These are phyloP conservation scores for Ellobius talpinus DNA, from an alignment of 2,113 vertebrate genomes.

Conservation along the genomic window DNA sequence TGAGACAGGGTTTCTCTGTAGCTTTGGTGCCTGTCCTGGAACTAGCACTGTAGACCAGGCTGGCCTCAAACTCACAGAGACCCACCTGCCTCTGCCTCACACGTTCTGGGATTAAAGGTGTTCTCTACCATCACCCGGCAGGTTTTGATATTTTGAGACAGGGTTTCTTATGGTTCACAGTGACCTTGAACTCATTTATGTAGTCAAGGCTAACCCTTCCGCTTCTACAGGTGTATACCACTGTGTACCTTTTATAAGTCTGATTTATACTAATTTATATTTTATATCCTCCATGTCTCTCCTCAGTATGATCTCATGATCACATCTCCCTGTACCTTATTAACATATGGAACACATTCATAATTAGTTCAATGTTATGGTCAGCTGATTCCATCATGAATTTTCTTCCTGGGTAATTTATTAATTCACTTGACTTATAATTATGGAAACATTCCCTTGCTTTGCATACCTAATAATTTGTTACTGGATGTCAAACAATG, in stretches of 20 bases:
- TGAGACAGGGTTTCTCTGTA: neutral
- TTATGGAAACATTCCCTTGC: neutral
- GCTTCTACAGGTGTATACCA: neutral
- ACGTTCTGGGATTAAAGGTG: too few species aligned
- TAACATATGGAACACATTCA: slow-evolving; percentile 21
- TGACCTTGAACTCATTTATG: neutral
- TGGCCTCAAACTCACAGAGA: too few species aligned
- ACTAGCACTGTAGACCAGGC: too few species aligned
- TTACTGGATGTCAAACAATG: neutral
- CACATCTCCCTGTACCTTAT: neutral
- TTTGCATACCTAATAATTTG: slow-evolving; percentile 22
- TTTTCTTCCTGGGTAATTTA: slow-evolving; percentile 36
- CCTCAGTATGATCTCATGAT: neutral
- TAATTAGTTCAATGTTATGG: neutral
- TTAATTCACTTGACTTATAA: slow-evolving; percentile 29
- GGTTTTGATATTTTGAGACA: too few species aligned
- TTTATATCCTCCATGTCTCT: neutral
- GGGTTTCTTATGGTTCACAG: neutral
- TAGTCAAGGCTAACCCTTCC: neutral
- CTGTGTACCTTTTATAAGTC: neutral
- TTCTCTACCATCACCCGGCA: too few species aligned
- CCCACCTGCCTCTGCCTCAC: too few species aligned
- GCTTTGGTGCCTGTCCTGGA: too few species aligned
- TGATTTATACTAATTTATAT: slow-evolving; percentile 22
- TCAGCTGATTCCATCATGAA: neutral